A percentile compares a stretch with the other conserved stretches of the same genome.
Conservation (phyloP, 2,797 vertebrate genomes). For the Malacoraja senta region DNA sequence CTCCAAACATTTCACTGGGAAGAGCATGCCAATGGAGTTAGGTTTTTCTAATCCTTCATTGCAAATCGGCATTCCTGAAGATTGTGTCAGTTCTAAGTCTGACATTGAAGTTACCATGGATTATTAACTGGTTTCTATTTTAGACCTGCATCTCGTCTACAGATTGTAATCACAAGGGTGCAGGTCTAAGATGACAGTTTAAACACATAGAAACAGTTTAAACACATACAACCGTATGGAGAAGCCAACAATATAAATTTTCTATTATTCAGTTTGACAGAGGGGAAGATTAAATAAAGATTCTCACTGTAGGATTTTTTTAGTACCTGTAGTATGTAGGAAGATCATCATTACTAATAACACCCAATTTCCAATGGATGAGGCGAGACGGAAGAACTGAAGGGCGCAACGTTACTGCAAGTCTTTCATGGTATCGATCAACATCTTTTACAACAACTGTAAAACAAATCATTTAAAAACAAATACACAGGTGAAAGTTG, state of each 20-base stretch:
- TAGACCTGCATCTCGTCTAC: too few relatives aligned
- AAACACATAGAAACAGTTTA: too few relatives aligned
- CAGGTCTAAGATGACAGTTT: too few relatives aligned
- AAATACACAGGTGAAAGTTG: neutral
- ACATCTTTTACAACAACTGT: conserved; percentile 86
- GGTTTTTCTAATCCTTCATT: too few relatives aligned
- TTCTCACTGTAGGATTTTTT: neutral
- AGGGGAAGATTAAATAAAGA: neutral
- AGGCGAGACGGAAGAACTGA: conserved; percentile 67
- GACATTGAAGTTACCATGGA: too few relatives aligned
- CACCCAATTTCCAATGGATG: conserved; percentile 74
- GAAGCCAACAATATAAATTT: neutral
- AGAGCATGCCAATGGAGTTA: too few relatives aligned
- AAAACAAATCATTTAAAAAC: neutral
- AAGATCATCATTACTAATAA: conserved; percentile 79
- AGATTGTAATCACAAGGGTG: too few relatives aligned
- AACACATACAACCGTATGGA: neutral
- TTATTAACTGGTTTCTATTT: too few relatives aligned
- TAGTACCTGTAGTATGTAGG: conserved; percentile 81
- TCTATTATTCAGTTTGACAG: neutral
- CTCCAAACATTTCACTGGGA: too few relatives aligned
- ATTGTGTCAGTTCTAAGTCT: too few relatives aligned
- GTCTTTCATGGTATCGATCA: conserved; percentile 89
- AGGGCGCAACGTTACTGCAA: conserved; percentile 76
- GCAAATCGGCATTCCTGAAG: too few relatives aligned